A percentile compares a stretch with the other conserved stretches of the same genome.
Evolutionary conservation across 2,797 vertebrate species (phyloP).

Genomic region (Coranthus polyacanthus): DNA sequence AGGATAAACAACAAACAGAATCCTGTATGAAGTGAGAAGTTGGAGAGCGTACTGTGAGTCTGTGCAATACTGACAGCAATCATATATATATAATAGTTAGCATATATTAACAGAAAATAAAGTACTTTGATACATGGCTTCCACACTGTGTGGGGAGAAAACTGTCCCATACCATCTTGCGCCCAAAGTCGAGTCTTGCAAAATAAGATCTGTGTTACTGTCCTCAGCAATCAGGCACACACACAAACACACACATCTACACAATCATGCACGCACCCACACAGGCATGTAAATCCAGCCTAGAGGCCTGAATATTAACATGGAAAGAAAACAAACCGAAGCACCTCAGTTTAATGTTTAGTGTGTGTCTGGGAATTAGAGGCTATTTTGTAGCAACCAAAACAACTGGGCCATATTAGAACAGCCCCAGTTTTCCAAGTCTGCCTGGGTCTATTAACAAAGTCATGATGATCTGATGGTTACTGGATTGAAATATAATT

Average conservation of each 20-base stretch:
- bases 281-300: constrained; percentile 49
- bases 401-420: constrained; percentile 79
- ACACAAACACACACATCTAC: constrained; percentile 10
- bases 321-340: constrained; percentile 55
- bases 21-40: constrained; percentile 17
- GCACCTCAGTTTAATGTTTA: constrained; percentile 38
- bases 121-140: constrained; percentile 25
- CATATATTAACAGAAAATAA: constrained; percentile 25
- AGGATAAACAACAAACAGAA: constrained; percentile 32
- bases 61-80: constrained; percentile 17
- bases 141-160: background rate
- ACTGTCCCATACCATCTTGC: background rate
- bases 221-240: constrained; percentile 14
- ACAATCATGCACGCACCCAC: constrained; percentile 34
- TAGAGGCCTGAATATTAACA: constrained; percentile 58
- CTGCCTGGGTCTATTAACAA: constrained; percentile 71
- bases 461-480: constrained; percentile 71
- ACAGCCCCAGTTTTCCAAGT: constrained; percentile 72
- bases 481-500: constrained; percentile 77
- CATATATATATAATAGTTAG: constrained; percentile 9
- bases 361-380: constrained; percentile 46
- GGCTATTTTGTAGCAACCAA: constrained; percentile 71
- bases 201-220: constrained; percentile 43
- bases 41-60: constrained; percentile 8
- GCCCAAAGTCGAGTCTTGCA: constrained; percentile 30